Evolutionary conservation across 1,140 invertebrate species (phyloP).

Genomic region (Zophobas morio): DNA sequence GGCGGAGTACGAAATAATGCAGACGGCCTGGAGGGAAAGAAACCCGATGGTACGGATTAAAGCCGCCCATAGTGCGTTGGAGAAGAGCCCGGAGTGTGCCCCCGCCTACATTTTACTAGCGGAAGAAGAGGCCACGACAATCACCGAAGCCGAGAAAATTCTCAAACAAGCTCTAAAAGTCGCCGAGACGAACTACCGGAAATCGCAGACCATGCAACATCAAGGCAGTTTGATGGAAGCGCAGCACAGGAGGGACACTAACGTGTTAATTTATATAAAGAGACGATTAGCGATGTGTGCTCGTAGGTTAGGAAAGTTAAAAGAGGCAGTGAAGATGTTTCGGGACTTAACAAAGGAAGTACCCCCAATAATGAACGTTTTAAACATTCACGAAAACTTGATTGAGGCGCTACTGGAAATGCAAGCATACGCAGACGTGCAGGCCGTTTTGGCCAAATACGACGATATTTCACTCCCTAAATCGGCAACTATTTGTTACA

Average conservation of each 20-base stretch:
- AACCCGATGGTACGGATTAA: conserved; percentile 94
- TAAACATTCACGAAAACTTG: conserved; percentile 98
- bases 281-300: conserved; percentile 95
- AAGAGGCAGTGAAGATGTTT: conserved; percentile 98
- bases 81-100: conserved; percentile 94
- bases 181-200: conserved; percentile 89
- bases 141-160: conserved; percentile 90
- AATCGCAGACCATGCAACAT: conserved; percentile 83
- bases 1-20: conserved; percentile 97
- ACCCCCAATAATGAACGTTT: conserved; percentile 94
- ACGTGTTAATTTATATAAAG: conserved; percentile 96
- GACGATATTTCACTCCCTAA: conserved; percentile 97
- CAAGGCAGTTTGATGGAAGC: conserved; percentile 83
- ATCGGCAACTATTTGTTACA: conserved; percentile 98
- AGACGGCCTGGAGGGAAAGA: conserved; percentile 96
- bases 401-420: conserved; percentile 96
- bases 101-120: conserved; percentile 96
- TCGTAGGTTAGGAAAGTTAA: conserved; percentile 91
- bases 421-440: conserved; percentile 96
- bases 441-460: conserved; percentile 96
- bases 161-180: conserved; percentile 90
- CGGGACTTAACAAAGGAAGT: conserved; percentile 98
- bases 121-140: conserved; percentile 96
- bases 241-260: conserved; percentile 91
- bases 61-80: conserved; percentile 91